These are phyloP conservation scores for Styela plicata DNA, from an alignment of 23 tunicate species.

Conservation along the genomic window DNA sequence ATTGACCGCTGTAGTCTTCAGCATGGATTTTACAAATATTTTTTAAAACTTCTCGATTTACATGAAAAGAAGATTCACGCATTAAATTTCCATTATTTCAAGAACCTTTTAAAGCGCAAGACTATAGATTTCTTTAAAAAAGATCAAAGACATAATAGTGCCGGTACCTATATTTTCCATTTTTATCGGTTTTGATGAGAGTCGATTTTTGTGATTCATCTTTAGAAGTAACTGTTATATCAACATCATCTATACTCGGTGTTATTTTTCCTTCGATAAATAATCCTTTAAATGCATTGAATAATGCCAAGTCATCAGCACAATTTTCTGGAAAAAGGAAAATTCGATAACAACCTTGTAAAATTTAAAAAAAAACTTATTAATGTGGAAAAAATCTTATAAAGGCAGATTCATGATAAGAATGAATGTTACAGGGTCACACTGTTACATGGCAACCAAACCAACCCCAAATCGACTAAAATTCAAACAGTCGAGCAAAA, in stretches of 20 bases:
- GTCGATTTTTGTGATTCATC: constrained; percentile 7
- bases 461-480: not conserved
- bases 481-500: too few relatives aligned
- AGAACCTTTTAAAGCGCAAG: too few relatives aligned
- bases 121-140: too few relatives aligned
- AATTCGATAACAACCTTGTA: too few relatives aligned
- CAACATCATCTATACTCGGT: constrained; percentile 49
- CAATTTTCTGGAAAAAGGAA: constrained; percentile 40
- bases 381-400: not conserved
- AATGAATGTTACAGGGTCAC: not conserved
- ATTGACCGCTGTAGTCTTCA: too few relatives aligned
- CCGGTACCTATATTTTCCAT: constrained; percentile 63
- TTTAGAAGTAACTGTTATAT: constrained; percentile 42
- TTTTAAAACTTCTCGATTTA: too few relatives aligned
- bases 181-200: constrained; percentile 41
- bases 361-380: too few relatives aligned
- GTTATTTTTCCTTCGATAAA: constrained; percentile 59
- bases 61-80: too few relatives aligned
- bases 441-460: not conserved
- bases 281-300: constrained; percentile 74
- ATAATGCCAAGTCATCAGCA: constrained; percentile 44
- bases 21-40: too few relatives aligned
- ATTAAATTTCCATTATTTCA: too few relatives aligned
- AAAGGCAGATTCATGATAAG: not conserved
- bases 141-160: too few relatives aligned